Evolutionary conservation across 2,888 invertebrate genomes (phyloP).

Genomic region (Ophion slaviceki): DNA sequence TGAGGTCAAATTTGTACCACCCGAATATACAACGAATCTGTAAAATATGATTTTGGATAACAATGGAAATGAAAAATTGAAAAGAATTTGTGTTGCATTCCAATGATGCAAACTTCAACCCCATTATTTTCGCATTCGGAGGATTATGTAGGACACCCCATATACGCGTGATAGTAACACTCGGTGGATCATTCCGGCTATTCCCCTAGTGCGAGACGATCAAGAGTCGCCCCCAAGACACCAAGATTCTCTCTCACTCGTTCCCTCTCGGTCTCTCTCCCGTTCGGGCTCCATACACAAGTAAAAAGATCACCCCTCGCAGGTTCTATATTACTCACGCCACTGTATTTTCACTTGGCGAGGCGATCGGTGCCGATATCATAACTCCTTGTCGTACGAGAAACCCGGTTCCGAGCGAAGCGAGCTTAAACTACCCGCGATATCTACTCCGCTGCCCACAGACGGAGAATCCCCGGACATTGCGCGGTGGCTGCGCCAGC

Average conservation of each 20-base stretch:
- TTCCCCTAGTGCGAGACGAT: constrained; percentile 52
- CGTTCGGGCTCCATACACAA: constrained; percentile 72
- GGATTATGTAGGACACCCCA: constrained; percentile 19
- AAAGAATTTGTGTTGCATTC: no score
- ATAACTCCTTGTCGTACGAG: constrained; percentile 83
- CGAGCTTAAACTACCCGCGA: constrained; percentile 74
- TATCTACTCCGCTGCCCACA: constrained; percentile 54
- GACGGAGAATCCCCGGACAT: constrained; percentile 32
- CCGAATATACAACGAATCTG: no score
- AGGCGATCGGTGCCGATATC: constrained; percentile 83
- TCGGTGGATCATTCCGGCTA: constrained; percentile 49
- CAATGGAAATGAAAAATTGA: no score
- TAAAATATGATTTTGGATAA: no score
- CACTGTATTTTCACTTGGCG: constrained; percentile 83
- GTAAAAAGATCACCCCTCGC: constrained; percentile 80
- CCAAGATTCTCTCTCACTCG: constrained; percentile 59
- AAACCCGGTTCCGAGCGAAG: constrained; percentile 74
- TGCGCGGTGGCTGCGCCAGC: constrained; percentile 35
- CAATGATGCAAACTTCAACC: no score
- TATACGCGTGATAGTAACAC: constrained; percentile 24
- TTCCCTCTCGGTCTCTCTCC: constrained; percentile 56
- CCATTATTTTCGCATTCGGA: background rate
- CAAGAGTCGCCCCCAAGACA: constrained; percentile 47
- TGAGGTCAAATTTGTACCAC: no score
- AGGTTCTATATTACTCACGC: constrained; percentile 83